Conservation (phyloP, 2,113 vertebrate genomes). For the Kryptolebias marmoratus region DNA sequence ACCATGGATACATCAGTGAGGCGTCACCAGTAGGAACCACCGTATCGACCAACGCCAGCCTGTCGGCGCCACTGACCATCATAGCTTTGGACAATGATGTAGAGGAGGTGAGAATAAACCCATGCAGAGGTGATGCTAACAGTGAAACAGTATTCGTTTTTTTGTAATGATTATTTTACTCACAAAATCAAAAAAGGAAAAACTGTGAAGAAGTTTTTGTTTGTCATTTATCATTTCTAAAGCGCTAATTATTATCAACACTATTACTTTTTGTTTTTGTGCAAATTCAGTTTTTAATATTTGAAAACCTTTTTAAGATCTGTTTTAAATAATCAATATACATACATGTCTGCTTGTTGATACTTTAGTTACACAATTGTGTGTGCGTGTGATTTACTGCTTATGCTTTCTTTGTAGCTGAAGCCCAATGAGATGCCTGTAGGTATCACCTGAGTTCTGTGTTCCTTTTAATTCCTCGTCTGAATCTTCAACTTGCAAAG, state of each 20-base stretch:
- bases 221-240: too few species aligned
- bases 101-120: constrained; percentile 85
- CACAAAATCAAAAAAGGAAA: too few species aligned
- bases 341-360: neutral
- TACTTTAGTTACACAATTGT: neutral
- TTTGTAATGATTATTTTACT: too few species aligned
- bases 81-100: constrained; percentile 93
- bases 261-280: too few species aligned
- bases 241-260: too few species aligned
- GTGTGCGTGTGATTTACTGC: constrained; percentile 42
- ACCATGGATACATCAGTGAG: constrained; percentile 93
- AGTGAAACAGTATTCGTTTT: neutral
- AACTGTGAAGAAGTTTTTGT: too few species aligned
- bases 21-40: constrained; percentile 92
- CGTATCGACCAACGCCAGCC: constrained; percentile 81
- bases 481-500: neutral
- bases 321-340: neutral
- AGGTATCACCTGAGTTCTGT: constrained; percentile 78
- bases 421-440: constrained; percentile 81
- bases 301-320: too few species aligned
- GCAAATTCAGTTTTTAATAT: too few species aligned
- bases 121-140: neutral
- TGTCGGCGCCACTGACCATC: constrained; percentile 86
- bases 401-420: constrained; percentile 79
- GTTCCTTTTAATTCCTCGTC: neutral